Conservation (phyloP, 2,113 vertebrate species). For the Poicephalus meyeri region DNA sequence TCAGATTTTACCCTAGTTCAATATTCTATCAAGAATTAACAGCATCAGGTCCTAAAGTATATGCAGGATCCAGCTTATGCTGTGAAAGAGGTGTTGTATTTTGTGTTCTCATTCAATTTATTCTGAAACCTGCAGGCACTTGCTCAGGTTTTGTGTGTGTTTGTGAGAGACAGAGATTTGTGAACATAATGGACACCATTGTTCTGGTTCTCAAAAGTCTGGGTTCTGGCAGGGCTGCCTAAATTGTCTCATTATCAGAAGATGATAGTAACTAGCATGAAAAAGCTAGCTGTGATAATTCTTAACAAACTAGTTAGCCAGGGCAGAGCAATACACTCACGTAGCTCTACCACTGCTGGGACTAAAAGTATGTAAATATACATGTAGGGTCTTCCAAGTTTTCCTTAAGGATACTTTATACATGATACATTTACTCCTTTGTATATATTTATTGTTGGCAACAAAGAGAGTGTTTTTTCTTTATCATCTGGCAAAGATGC, state of each 20-base stretch:
- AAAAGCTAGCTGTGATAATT: not conserved
- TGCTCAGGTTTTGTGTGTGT: not conserved
- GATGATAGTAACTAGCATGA: not conserved
- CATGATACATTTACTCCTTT: not conserved
- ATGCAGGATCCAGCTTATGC: not conserved
- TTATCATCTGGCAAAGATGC: slow-evolving; percentile 38
- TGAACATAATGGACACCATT: not conserved
- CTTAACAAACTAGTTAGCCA: not conserved
- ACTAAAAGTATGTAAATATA: not conserved
- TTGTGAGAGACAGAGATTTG: not conserved
- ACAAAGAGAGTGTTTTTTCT: slow-evolving; percentile 14
- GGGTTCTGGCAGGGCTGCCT: not conserved
- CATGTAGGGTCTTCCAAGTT: not conserved
- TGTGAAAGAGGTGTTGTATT: not conserved
- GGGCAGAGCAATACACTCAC: not conserved
- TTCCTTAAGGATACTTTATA: slow-evolving; percentile 31
- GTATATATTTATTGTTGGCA: not conserved
- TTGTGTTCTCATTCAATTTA: not conserved
- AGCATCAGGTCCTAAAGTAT: not conserved
- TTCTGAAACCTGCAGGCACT: not conserved
- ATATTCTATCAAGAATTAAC: not conserved
- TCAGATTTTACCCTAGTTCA: slow-evolving; percentile 5
- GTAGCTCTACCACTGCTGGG: not conserved
- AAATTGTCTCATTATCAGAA: not conserved
- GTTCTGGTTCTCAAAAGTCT: not conserved